Percentiles rank a stretch among this genome's conserved stretches.
Conservation (phyloP, 2,888 invertebrate genomes). For the Lacanobia oleracea region DNA sequence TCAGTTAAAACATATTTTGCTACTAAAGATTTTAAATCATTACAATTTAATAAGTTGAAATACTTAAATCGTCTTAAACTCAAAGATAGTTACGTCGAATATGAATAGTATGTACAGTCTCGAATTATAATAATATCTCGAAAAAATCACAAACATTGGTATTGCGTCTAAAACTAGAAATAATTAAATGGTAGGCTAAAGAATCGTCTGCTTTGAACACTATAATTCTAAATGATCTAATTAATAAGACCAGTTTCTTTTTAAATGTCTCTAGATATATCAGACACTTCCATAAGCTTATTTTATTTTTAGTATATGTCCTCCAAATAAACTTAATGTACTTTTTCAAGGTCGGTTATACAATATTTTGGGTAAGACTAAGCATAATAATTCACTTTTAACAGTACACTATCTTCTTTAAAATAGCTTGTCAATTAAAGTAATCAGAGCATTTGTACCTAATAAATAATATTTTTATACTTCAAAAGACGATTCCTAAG, state of each 20-base stretch:
- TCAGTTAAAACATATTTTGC: slow-evolving; percentile 41
- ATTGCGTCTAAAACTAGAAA: slow-evolving; percentile 54
- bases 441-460: background rate
- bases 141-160: slow-evolving; percentile 65
- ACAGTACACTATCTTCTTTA: background rate
- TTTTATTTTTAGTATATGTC: background rate
- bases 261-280: no score
- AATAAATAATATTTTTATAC: background rate
- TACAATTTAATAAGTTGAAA: slow-evolving; percentile 44
- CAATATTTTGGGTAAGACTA: background rate
- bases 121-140: slow-evolving; percentile 68
- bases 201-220: slow-evolving; percentile 28
- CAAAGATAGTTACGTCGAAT: slow-evolving; percentile 50
- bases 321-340: slow-evolving; percentile 12
- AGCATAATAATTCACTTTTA: background rate
- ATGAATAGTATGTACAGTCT: slow-evolving; percentile 77
- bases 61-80: slow-evolving; percentile 51
- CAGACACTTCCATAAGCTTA: background rate
- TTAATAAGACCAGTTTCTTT: background rate
- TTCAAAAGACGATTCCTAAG: slow-evolving; percentile 41
- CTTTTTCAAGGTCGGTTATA: slow-evolving; percentile 21
- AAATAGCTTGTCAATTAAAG: background rate
- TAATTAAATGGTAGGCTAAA: slow-evolving; percentile 30
- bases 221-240: background rate
- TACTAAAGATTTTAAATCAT: slow-evolving; percentile 39